Evolutionary conservation across 2,113 vertebrate genomes (phyloP).

Genomic region (Trichechus manatus): DNA sequence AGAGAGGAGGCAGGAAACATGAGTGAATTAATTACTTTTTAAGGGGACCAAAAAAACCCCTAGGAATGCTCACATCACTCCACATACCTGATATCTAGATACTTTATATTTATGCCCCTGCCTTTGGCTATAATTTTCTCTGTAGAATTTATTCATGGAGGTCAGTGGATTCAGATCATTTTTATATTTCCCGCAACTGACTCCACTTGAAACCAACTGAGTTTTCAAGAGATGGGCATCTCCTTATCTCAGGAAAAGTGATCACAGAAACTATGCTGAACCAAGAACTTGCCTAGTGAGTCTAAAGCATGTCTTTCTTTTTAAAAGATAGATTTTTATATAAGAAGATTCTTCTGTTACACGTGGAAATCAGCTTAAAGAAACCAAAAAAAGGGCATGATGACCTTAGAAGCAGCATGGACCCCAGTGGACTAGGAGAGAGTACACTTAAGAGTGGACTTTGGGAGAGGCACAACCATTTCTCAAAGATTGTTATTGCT

Average conservation of each 20-base stretch:
- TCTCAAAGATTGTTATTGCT: constrained; percentile 60
- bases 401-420: not conserved
- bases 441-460: constrained; percentile 53
- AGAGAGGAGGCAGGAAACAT: not conserved
- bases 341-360: not conserved
- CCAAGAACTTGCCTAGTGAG: not conserved
- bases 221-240: not conserved
- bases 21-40: not conserved
- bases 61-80: not conserved
- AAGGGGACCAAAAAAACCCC: not conserved
- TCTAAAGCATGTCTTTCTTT: constrained; percentile 13
- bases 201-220: not conserved
- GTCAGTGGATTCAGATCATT: not conserved
- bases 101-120: not conserved
- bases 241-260: not conserved
- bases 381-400: not conserved
- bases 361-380: not conserved
- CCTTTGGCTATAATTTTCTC: not conserved
- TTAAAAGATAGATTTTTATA: constrained; percentile 52
- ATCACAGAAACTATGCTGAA: not conserved
- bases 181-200: not conserved
- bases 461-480: constrained; percentile 4
- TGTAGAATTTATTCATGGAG: not conserved
- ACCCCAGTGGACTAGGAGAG: not conserved
- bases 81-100: not conserved